Conservation (phyloP, 2,888 invertebrate genomes). For the Xylota segnis region DNA sequence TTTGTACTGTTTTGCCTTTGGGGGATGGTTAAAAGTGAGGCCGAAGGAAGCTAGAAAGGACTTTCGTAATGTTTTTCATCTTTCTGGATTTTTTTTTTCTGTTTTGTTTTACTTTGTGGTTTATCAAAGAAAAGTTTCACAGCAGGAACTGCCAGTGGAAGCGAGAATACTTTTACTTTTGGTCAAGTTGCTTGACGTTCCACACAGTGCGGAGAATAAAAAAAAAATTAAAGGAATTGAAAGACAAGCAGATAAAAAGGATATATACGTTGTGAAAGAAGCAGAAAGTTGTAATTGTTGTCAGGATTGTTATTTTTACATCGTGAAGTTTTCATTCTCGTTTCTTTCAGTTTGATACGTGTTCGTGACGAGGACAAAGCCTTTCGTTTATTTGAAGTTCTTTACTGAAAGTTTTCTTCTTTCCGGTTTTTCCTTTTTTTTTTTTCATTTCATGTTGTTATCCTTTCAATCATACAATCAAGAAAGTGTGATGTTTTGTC, state of each 20-base stretch:
- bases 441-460: constrained; percentile 31
- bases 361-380: constrained; percentile 65
- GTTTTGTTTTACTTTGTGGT: constrained; percentile 63
- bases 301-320: constrained; percentile 66
- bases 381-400: constrained; percentile 54
- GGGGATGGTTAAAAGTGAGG: constrained; percentile 54
- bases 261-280: constrained; percentile 33
- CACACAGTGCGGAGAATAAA: background rate
- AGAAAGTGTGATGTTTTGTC: constrained; percentile 35
- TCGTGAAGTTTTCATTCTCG: constrained; percentile 54
- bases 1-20: constrained; percentile 34
- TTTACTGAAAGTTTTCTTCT: constrained; percentile 18
- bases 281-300: constrained; percentile 71
- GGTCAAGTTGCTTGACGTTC: constrained; percentile 65
- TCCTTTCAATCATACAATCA: constrained; percentile 56
- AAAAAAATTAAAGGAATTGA: constrained; percentile 40
- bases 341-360: constrained; percentile 48
- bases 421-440: constrained; percentile 8
- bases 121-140: constrained; percentile 71
- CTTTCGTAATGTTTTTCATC: constrained; percentile 30
- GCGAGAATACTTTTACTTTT: constrained; percentile 68
- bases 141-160: constrained; percentile 61
- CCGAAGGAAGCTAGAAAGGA: constrained; percentile 51
- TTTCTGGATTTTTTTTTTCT: constrained; percentile 18
- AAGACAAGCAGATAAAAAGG: constrained; percentile 59